Evolutionary conservation across 2,888 invertebrate genomes (phyloP).

Genomic region (Bibio marci): DNA sequence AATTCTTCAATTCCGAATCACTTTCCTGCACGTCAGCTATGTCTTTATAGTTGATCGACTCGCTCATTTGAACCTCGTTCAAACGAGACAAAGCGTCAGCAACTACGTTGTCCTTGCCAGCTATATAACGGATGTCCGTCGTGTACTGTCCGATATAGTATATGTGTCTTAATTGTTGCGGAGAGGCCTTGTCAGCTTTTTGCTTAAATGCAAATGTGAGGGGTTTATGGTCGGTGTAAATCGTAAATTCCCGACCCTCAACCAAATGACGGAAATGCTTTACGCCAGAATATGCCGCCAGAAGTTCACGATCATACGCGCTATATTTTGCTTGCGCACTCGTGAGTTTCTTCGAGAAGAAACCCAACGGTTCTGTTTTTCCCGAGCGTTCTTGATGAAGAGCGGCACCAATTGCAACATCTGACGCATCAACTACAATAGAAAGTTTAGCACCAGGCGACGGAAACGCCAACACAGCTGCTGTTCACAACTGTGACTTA

Average conservation of each 20-base stretch:
- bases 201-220: constrained; percentile 17
- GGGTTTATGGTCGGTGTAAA: constrained; percentile 13
- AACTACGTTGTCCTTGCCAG: constrained; percentile 8
- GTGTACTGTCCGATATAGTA: constrained; percentile 9
- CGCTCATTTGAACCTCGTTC: background rate
- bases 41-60: background rate
- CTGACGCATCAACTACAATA: constrained; percentile 15
- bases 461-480: background rate
- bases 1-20: background rate
- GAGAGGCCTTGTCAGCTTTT: constrained; percentile 16
- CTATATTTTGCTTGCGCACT: constrained; percentile 18
- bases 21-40: background rate
- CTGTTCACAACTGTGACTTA: background rate
- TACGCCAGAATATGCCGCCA: constrained; percentile 21
- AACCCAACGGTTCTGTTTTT: constrained; percentile 20
- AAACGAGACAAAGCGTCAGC: constrained; percentile 11
- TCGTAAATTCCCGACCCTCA: constrained; percentile 10
- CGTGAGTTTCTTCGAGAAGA: constrained; percentile 20
- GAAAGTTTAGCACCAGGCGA: constrained; percentile 12
- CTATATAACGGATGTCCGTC: constrained; percentile 10
- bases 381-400: constrained; percentile 18
- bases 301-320: constrained; percentile 23
- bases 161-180: constrained; percentile 19
- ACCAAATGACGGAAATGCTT: constrained; percentile 14
- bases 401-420: constrained; percentile 20